These are phyloP conservation scores for Hemitrygon akajei DNA, from an alignment of 2,797 vertebrate species.

Conservation along the genomic window DNA sequence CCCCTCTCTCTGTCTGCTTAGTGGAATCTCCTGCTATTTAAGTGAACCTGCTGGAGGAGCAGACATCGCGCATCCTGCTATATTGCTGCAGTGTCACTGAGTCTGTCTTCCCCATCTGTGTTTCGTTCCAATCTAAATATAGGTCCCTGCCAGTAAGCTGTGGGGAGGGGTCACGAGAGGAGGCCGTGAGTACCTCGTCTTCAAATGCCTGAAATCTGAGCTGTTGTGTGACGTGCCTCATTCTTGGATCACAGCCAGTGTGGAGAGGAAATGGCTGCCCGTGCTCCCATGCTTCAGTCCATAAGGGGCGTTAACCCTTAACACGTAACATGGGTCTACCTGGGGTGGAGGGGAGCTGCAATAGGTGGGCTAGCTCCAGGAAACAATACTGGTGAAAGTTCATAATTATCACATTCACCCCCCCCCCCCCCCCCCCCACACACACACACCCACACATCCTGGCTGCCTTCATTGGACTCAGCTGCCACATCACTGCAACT, in stretches of 20 bases:
- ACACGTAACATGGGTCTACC: neutral
- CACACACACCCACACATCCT: neutral
- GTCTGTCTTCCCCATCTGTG: neutral
- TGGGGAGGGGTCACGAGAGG: neutral
- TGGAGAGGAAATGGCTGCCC: neutral
- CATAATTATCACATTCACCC: neutral
- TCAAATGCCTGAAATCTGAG: conserved; percentile 16
- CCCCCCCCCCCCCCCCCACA: too few species aligned
- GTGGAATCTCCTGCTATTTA: neutral
- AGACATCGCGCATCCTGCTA: neutral
- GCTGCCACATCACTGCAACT: neutral
- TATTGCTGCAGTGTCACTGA: neutral
- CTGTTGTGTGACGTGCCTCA: neutral
- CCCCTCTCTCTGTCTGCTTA: neutral
- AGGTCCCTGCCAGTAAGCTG: neutral
- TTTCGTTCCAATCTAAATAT: conserved; percentile 29
- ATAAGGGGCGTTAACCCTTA: neutral
- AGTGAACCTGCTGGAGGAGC: neutral
- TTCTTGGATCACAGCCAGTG: neutral
- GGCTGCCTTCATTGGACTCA: too few species aligned
- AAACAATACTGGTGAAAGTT: neutral
- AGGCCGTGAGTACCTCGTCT: conserved; percentile 11
- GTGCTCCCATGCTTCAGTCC: neutral
- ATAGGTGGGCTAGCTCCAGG: neutral
- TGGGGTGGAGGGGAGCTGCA: neutral